Percentiles rank a stretch among this genome's conserved stretches.
Evolutionary conservation across 1,140 invertebrate genomes (phyloP).

Genomic region (Sycobia sp.): DNA sequence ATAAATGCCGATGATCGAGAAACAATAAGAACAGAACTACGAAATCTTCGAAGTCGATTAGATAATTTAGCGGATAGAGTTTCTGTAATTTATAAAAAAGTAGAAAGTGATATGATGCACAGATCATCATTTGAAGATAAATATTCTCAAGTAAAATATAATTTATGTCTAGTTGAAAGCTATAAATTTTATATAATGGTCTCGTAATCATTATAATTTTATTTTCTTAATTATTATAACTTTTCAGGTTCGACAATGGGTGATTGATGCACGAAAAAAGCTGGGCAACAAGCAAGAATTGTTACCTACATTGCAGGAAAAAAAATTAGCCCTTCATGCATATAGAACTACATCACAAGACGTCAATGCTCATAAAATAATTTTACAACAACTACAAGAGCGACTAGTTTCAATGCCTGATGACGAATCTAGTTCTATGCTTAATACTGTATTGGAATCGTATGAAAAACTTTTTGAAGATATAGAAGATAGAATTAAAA

Average conservation of each 20-base stretch:
- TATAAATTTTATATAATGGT: not conserved
- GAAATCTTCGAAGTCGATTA: slow-evolving; percentile 79
- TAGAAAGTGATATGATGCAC: slow-evolving; percentile 85
- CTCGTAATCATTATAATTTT: not conserved
- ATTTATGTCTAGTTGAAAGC: not conserved
- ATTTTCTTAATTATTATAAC: too few species aligned
- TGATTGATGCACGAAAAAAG: slow-evolving; percentile 75
- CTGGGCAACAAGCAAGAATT: slow-evolving; percentile 71
- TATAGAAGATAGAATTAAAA: slow-evolving; percentile 70
- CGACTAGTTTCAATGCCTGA: slow-evolving; percentile 76
- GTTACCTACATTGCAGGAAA: slow-evolving; percentile 79
- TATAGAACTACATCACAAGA: slow-evolving; percentile 81
- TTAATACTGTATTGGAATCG: slow-evolving; percentile 71
- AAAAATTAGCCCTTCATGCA: slow-evolving; percentile 80
- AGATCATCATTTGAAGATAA: slow-evolving; percentile 90
- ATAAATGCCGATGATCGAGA: slow-evolving; percentile 88
- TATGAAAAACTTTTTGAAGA: slow-evolving; percentile 73
- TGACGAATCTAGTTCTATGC: slow-evolving; percentile 73
- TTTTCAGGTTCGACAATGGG: slow-evolving; percentile 79
- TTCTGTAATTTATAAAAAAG: slow-evolving; percentile 82
- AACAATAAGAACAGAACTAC: slow-evolving; percentile 78
- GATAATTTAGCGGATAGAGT: slow-evolving; percentile 84
- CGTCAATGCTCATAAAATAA: slow-evolving; percentile 77
- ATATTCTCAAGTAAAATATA: slow-evolving; percentile 69
- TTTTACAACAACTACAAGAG: slow-evolving; percentile 78